Percentiles rank a stretch among this genome's conserved stretches.
These are phyloP conservation scores for Puntigrus tetrazona DNA, from an alignment of 2,113 vertebrate species.

Conservation along the genomic window DNA sequence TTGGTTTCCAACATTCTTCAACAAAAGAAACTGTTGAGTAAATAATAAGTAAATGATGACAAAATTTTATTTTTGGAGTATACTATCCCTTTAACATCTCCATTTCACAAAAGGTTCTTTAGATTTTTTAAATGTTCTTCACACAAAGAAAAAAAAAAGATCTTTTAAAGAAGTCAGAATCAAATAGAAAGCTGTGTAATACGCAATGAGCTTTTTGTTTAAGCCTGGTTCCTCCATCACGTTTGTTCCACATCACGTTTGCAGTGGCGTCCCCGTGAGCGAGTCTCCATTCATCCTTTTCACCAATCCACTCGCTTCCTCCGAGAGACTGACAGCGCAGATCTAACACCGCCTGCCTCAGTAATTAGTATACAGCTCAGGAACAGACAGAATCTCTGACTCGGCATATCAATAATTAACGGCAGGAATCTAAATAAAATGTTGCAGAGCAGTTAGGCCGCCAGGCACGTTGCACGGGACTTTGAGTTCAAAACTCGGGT, in stretches of 20 bases:
- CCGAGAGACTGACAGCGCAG: constrained; percentile 41
- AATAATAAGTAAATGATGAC: too few species aligned
- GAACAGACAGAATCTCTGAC: constrained; percentile 52
- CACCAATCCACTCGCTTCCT: constrained; percentile 10
- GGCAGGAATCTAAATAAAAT: constrained; percentile 55
- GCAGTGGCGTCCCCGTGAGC: neutral
- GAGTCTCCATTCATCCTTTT: neutral
- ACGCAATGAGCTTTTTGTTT: neutral
- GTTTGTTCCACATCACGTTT: constrained; percentile 11
- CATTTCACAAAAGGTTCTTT: too few species aligned
- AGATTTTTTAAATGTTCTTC: too few species aligned
- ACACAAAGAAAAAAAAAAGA: too few species aligned
- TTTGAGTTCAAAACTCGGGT: neutral
- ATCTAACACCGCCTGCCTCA: constrained; percentile 38
- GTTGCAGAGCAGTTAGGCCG: constrained; percentile 8
- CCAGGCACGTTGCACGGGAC: neutral
- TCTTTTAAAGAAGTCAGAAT: neutral
- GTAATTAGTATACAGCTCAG: constrained; percentile 48
- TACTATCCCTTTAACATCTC: too few species aligned
- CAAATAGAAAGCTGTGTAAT: neutral
- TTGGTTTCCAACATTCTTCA: neutral
- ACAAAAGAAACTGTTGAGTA: neutral
- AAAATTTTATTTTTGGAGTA: too few species aligned
- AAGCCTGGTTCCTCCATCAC: constrained; percentile 1
- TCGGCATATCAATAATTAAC: constrained; percentile 57